Evolutionary conservation across 2,113 vertebrate species (phyloP).

Genomic region (Puntigrus tetrazona): DNA sequence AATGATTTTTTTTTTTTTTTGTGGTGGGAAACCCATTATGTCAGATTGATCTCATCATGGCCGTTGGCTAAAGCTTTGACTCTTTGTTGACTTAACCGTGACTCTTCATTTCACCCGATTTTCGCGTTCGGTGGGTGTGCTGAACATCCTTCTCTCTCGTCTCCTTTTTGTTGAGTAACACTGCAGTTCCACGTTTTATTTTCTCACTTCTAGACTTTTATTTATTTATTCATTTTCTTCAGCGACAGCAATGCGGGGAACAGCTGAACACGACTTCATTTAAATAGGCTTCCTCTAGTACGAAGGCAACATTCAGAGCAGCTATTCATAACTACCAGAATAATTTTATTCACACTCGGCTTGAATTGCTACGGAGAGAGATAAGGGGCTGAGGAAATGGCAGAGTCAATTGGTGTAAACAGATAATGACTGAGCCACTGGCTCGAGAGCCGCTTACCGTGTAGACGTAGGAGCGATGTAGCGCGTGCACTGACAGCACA

Average conservation of each 20-base stretch:
- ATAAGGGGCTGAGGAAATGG: constrained; percentile 54
- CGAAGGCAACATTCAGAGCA: constrained; percentile 51
- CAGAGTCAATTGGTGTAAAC: constrained; percentile 60
- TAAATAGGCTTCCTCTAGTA: constrained; percentile 47
- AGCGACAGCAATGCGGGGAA: constrained; percentile 30
- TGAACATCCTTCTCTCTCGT: constrained; percentile 13
- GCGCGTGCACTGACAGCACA: constrained; percentile 43
- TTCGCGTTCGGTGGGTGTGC: background rate
- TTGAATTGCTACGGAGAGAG: constrained; percentile 51
- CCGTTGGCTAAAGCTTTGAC: constrained; percentile 19
- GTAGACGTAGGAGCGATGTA: constrained; percentile 35
- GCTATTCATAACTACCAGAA: constrained; percentile 56
- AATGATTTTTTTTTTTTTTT: constrained; percentile 16
- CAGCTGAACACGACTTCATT: constrained; percentile 40
- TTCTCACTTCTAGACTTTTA: constrained; percentile 36
- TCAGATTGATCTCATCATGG: constrained; percentile 27
- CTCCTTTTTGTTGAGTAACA: constrained; percentile 16
- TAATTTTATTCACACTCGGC: constrained; percentile 58
- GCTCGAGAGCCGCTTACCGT: constrained; percentile 46
- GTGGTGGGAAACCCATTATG: constrained; percentile 13
- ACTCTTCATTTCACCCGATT: background rate
- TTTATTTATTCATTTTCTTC: constrained; percentile 37
- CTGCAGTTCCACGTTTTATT: constrained; percentile 7
- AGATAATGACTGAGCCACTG: constrained; percentile 59
- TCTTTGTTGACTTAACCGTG: constrained; percentile 31